Conservation (phyloP, 2,113 vertebrate species). For the Rhabdornis inornatus region DNA sequence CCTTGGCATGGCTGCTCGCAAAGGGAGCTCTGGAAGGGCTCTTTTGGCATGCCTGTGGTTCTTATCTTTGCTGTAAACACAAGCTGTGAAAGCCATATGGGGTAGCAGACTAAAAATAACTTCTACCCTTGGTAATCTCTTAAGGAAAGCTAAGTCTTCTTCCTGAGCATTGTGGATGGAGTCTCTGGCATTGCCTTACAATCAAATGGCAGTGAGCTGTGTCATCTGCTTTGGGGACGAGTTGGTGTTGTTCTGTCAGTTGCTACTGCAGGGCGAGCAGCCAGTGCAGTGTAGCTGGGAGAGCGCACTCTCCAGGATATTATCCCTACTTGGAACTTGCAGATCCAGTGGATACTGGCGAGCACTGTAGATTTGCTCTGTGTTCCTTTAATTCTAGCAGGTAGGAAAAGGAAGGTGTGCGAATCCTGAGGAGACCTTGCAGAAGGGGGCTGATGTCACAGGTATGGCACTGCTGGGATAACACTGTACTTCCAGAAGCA, state of each 20-base stretch:
- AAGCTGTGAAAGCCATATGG: constrained; percentile 1
- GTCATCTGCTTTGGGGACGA: not conserved
- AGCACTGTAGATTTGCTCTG: not conserved
- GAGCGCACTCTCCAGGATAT: not conserved
- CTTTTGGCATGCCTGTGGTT: not conserved
- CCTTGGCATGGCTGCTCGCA: not conserved
- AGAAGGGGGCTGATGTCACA: fast-evolving
- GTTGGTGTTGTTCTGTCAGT: not conserved
- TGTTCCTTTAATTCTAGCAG: not conserved
- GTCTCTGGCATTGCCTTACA: not conserved
- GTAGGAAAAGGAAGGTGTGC: not conserved
- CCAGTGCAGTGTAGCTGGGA: not conserved
- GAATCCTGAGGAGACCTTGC: not conserved
- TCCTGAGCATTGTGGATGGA: not conserved
- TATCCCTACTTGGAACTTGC: fast-evolving
- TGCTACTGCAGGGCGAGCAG: not conserved
- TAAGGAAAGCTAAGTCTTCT: constrained; percentile 56
- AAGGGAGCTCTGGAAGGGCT: not conserved
- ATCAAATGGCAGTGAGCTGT: not conserved
- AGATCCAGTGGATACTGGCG: not conserved
- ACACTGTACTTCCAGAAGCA: not conserved
- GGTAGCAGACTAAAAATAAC: constrained; percentile 45
- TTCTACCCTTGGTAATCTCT: constrained; percentile 22
- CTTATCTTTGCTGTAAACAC: constrained; percentile 8
- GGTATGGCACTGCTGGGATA: not conserved